Conservation (phyloP, 2,797 vertebrate species). For the Fistularia commersonii region DNA sequence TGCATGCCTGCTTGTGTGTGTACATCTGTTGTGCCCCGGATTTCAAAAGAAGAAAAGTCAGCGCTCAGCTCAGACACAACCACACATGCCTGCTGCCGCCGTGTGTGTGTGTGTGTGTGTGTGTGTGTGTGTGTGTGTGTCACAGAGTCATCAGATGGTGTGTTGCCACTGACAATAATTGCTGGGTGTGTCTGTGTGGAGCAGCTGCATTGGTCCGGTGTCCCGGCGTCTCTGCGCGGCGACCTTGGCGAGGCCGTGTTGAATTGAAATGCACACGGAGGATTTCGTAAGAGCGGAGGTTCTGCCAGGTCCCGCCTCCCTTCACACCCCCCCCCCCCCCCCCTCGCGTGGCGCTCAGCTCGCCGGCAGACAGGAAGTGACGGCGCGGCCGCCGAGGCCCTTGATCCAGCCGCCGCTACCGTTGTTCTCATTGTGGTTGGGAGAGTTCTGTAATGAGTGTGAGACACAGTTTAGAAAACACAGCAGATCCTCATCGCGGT, state of each 20-base stretch:
- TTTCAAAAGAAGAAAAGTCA: slow-evolving; percentile 28
- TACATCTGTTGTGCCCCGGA: slow-evolving; percentile 24
- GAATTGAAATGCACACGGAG: slow-evolving; percentile 76
- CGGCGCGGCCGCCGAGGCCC: too few species aligned
- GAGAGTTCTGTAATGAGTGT: too few species aligned
- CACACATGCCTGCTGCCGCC: slow-evolving; percentile 1
- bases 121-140: slow-evolving; percentile 43
- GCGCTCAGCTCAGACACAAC: slow-evolving; percentile 34
- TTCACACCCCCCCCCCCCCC: slow-evolving; percentile 46
- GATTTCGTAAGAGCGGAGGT: slow-evolving; percentile 73
- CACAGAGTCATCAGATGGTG: slow-evolving; percentile 64
- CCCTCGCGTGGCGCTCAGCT: neutral
- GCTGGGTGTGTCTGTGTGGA: slow-evolving; percentile 75
- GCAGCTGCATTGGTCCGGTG: slow-evolving; percentile 77
- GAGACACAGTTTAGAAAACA: too few species aligned
- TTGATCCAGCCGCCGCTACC: too few species aligned
- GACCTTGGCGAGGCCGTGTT: slow-evolving; percentile 76
- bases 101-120: slow-evolving; percentile 7
- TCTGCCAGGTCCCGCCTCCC: slow-evolving; percentile 75
- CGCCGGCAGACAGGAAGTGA: too few species aligned
- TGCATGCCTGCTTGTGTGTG: slow-evolving; percentile 41
- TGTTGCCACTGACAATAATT: slow-evolving; percentile 74
- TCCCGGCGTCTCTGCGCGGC: slow-evolving; percentile 62
- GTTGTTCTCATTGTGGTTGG: too few species aligned
- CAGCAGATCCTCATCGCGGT: too few species aligned